Evolutionary conservation across 2,797 vertebrate species (phyloP), one percentile per base, ranked within the genome.

Genomic region (Anguilla megastoma): DNA sequence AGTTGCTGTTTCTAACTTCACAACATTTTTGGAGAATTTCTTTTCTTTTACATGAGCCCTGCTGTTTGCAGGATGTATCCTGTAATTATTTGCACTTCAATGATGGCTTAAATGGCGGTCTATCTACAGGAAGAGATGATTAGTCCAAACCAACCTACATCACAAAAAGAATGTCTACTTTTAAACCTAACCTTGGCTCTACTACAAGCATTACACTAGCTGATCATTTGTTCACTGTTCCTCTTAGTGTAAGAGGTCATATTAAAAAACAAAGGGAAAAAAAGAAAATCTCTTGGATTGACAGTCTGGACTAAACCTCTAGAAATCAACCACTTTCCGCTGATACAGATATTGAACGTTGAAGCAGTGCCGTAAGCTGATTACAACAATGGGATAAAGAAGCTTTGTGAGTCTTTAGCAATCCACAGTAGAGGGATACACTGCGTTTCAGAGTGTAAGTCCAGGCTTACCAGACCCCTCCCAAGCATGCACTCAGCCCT

Each of bases 321-420:
- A 91, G 86, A 93, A 93, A 92, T 92, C 87, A 90, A 89, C 90
- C 91, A 92, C 93, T 94, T 93, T 94, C 85, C 89, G 91, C 87
- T 93, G 92, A 90, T 91, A 90, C 91, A 93, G 93, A 94, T 92
- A 94, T 91, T 94, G 94, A 95, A 94, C 94, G 93, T 92, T 90
- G 85, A 90, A 94, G 93, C 94, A 89, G 88, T 56, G 88, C 91
- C 89, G 92, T 96, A 95, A 96, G 94, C 91, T 95, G 96, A 96
- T 97, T 96, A 97, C 87, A 91, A 93, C 94, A 96, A 96, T 96
- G 93, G 95, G 95, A 96, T 96, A 93, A 96, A 95, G 93, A 93
- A 92, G 91, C 93, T 89, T 87, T 95, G 93, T 94, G 92, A 94
- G 94, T 92, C 93, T 96, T 95, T 95, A 94, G 90, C 90, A 91